A percentile compares a stretch with the other conserved stretches of the same genome.
Evolutionary conservation across 1,140 invertebrate genomes (phyloP).

Genomic region (Achatina immaculata): DNA sequence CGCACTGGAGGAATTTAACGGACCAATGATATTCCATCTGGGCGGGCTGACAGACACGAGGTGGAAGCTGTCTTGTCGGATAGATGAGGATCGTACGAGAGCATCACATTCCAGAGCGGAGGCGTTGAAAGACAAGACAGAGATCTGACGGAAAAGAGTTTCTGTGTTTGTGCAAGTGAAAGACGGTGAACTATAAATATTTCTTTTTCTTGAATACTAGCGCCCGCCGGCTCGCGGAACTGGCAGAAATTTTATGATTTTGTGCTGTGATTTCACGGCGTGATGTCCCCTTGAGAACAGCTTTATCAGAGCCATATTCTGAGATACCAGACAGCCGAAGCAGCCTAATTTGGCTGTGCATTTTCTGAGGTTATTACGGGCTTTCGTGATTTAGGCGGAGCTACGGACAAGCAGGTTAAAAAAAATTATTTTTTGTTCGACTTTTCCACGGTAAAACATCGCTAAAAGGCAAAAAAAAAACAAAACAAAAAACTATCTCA

Average conservation of each 20-base stretch:
- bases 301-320: not conserved
- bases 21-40: constrained; percentile 18
- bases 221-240: not conserved
- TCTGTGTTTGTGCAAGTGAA: not conserved
- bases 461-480: too few species aligned
- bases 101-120: constrained; percentile 11
- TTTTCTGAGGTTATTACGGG: too few species aligned
- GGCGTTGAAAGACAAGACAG: constrained; percentile 8
- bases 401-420: too few species aligned
- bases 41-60: not conserved
- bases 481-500: too few species aligned
- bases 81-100: not conserved
- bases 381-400: too few species aligned
- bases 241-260: not conserved
- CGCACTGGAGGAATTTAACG: not conserved
- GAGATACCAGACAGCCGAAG: not conserved
- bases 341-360: too few species aligned
- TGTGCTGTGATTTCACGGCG: not conserved
- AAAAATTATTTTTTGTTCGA: too few species aligned
- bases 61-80: not conserved
- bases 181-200: constrained; percentile 3
- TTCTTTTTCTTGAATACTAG: not conserved
- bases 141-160: not conserved
- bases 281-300: not conserved
- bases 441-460: too few species aligned